These are phyloP conservation scores for Cyrtorhinus lividipennis DNA, from an alignment of 1,140 invertebrate genomes.

Conservation along the genomic window DNA sequence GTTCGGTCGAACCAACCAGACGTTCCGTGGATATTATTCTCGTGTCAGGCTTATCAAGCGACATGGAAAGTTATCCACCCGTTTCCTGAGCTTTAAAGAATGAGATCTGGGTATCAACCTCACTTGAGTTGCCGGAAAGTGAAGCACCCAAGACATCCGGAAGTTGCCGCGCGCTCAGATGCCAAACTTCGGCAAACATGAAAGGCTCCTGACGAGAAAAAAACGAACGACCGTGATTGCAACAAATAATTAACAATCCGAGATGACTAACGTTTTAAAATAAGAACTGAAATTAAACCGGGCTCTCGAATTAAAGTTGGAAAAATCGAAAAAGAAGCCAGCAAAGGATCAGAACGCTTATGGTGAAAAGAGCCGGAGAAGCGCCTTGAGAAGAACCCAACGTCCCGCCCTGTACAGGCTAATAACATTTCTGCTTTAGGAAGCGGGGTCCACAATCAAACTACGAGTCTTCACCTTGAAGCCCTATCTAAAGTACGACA, in stretches of 20 bases:
- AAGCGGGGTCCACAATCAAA: not conserved
- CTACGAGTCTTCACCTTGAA: not conserved
- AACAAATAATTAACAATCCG: not conserved
- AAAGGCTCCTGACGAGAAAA: too few relatives aligned
- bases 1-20: too few relatives aligned
- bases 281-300: not conserved
- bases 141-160: too few relatives aligned
- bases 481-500: not conserved
- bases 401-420: not conserved
- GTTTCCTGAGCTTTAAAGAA: too few relatives aligned
- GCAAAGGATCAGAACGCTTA: not conserved
- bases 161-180: too few relatives aligned
- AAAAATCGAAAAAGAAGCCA: not conserved
- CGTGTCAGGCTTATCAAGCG: too few relatives aligned
- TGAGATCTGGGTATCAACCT: too few relatives aligned
- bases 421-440: not conserved
- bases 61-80: too few relatives aligned
- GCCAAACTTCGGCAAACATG: too few relatives aligned
- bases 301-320: not conserved
- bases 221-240: not conserved
- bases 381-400: not conserved
- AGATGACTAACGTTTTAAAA: not conserved
- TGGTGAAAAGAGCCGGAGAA: not conserved
- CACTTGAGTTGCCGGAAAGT: too few relatives aligned
- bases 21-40: too few relatives aligned